A percentile compares a stretch with the other conserved stretches of the same genome.
These are phyloP conservation scores for Achroia grisella DNA, from an alignment of 1,140 invertebrate species.

Conservation along the genomic window DNA sequence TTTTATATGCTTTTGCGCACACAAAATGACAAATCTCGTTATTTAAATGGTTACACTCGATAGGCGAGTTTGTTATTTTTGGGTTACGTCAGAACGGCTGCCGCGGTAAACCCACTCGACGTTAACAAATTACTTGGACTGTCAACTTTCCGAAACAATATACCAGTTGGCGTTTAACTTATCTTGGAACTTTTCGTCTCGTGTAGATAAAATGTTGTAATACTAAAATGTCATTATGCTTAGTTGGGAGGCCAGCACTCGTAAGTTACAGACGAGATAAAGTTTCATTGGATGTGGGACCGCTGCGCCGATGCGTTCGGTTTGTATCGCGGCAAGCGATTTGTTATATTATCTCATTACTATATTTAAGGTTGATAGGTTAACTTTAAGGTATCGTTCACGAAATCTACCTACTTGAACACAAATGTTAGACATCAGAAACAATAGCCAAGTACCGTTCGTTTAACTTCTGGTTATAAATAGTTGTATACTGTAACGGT, in stretches of 20 bases:
- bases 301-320: constrained; percentile 34
- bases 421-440: constrained; percentile 18
- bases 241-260: constrained; percentile 39
- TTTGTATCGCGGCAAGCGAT: constrained; percentile 54
- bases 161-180: constrained; percentile 68
- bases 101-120: constrained; percentile 36
- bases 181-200: constrained; percentile 64
- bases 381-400: constrained; percentile 47
- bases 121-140: constrained; percentile 65
- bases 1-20: constrained; percentile 30
- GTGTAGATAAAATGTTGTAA: constrained; percentile 67
- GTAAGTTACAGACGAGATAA: constrained; percentile 54
- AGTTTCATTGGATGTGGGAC: constrained; percentile 48
- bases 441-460: constrained; percentile 5
- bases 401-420: constrained; percentile 31
- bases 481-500: not conserved
- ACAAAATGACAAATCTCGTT: constrained; percentile 51
- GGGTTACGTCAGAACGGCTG: constrained; percentile 35
- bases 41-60: constrained; percentile 45
- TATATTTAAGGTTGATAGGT: constrained; percentile 64
- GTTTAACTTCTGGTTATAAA: constrained; percentile 2
- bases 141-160: constrained; percentile 68
- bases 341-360: constrained; percentile 64
- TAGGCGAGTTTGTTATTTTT: constrained; percentile 48
- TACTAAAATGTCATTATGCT: constrained; percentile 71